These are phyloP conservation scores for Tuta absoluta DNA, from an alignment of 2,888 invertebrate species.

Conservation along the genomic window DNA sequence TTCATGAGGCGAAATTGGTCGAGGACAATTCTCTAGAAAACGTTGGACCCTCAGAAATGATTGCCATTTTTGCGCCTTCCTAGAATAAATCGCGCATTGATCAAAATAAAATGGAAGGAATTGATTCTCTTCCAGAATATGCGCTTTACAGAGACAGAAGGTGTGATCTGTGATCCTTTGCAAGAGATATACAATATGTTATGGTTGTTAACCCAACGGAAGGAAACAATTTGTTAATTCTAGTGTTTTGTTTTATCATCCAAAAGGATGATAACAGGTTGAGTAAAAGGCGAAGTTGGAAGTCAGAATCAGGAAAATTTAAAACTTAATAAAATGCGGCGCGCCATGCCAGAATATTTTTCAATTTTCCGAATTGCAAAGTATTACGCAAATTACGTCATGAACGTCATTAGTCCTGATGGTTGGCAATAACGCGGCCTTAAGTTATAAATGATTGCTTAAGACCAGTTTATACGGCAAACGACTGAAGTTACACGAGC, in stretches of 20 bases:
- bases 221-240: not conserved
- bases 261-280: not conserved
- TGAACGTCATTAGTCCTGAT: slow-evolving; percentile 27
- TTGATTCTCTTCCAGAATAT: not conserved
- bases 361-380: slow-evolving; percentile 10
- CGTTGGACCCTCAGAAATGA: slow-evolving; percentile 58
- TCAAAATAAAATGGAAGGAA: slow-evolving; percentile 24
- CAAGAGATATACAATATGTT: not conserved
- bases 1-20: slow-evolving; percentile 76
- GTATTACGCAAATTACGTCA: slow-evolving; percentile 24
- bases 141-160: slow-evolving; percentile 1
- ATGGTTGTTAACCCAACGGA: not conserved
- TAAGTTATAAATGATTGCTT: slow-evolving; percentile 29
- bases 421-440: slow-evolving; percentile 30
- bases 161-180: not conserved
- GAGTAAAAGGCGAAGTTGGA: no score
- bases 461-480: slow-evolving; percentile 37
- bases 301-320: no score
- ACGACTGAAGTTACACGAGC: slow-evolving; percentile 38
- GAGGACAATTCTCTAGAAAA: slow-evolving; percentile 65
- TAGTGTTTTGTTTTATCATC: not conserved
- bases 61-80: slow-evolving; percentile 48
- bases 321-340: not conserved
- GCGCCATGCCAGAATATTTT: not conserved
- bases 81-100: slow-evolving; percentile 44